Evolutionary conservation across 2,888 invertebrate species (phyloP).

Genomic region (Rhagium mordax): DNA sequence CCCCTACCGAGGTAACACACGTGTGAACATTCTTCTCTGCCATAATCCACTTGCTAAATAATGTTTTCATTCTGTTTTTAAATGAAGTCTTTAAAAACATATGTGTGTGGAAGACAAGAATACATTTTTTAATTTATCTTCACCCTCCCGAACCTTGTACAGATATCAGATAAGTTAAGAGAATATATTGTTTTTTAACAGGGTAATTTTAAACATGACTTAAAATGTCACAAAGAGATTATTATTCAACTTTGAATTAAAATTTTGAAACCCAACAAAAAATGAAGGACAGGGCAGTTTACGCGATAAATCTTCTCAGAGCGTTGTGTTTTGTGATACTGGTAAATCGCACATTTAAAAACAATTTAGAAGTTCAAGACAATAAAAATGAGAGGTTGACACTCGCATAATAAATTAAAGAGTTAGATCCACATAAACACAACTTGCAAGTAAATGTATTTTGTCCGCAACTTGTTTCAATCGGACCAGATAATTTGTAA

Average conservation of each 20-base stretch:
- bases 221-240: neutral
- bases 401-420: neutral
- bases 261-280: no score
- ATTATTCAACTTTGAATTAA: no score
- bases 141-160: neutral
- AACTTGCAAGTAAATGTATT: slow-evolving; percentile 27
- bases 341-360: no score
- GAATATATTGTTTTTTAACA: neutral
- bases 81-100: slow-evolving; percentile 7
- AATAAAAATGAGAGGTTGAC: neutral
- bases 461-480: slow-evolving; percentile 20
- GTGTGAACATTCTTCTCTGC: slow-evolving; percentile 42
- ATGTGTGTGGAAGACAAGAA: slow-evolving; percentile 14
- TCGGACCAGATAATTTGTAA: slow-evolving; percentile 21
- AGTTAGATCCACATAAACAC: neutral
- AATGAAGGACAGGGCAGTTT: no score
- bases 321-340: no score
- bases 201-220: neutral
- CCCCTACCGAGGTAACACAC: slow-evolving; percentile 45
- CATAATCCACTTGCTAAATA: slow-evolving; percentile 40
- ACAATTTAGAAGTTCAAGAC: neutral
- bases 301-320: no score
- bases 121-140: slow-evolving; percentile 15
- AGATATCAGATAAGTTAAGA: neutral
- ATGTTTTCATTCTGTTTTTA: slow-evolving; percentile 46